These are phyloP conservation scores for Leguminivora glycinivorella DNA, from an alignment of 1,140 invertebrate species.

Conservation along the genomic window DNA sequence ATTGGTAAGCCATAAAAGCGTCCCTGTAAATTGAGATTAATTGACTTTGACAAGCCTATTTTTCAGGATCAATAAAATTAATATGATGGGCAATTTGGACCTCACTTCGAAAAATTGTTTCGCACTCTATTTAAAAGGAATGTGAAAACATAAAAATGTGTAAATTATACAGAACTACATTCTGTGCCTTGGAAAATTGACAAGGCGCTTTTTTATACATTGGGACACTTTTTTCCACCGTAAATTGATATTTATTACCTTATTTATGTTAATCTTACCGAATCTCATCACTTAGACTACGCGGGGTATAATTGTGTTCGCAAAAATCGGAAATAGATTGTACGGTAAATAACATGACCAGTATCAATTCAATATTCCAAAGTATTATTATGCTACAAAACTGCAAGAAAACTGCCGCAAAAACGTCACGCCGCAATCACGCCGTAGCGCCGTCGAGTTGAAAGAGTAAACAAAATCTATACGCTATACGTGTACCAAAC, in stretches of 20 bases:
- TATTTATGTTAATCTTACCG: no score
- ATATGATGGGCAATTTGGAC: neutral
- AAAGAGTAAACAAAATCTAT: neutral
- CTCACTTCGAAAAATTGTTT: neutral
- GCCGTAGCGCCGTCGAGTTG: neutral
- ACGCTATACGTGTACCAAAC: neutral
- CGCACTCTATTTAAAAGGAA: conserved; percentile 8
- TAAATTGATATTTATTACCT: no score
- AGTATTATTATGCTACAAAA: neutral
- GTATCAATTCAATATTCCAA: no score
- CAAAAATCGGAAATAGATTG: no score
- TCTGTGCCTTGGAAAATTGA: no score
- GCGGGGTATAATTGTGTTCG: no score
- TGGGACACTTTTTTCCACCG: no score
- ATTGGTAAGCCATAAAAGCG: conserved; percentile 12
- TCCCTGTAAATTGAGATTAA: neutral
- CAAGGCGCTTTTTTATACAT: no score
- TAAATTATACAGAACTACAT: no score
- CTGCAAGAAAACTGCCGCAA: neutral
- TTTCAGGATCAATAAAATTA: neutral
- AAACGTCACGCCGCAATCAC: neutral
- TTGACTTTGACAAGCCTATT: neutral
- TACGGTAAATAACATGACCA: no score
- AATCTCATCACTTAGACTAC: no score
- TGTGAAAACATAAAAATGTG: conserved; percentile 36